phyloP scores from a whole-genome alignment of 2,797 vertebrate species.

The Sebastes kiyomatsui region DNA sequence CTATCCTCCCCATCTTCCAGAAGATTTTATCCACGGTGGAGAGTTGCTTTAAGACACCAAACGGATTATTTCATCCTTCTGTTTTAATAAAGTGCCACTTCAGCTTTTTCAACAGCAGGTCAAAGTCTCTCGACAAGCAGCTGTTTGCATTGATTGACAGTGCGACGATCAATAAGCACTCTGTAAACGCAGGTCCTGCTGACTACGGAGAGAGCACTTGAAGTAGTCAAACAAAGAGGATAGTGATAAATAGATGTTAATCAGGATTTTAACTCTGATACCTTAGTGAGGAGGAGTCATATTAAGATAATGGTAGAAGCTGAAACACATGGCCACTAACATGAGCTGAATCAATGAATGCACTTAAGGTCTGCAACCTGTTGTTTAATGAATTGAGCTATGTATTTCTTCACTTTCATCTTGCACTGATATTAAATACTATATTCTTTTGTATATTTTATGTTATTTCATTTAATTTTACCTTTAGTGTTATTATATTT shows the following conservation, averaged over 20 bases:
- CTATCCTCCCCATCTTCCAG: neutral
- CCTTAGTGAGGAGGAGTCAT: neutral
- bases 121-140: constrained; percentile 14
- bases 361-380: neutral
- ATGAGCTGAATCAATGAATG: neutral
- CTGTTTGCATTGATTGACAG: constrained; percentile 46
- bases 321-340: neutral
- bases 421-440: neutral
- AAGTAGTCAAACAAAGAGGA: neutral
- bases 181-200: neutral
- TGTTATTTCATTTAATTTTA: neutral
- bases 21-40: neutral
- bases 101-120: constrained; percentile 1
- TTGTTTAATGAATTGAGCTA: neutral
- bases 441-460: neutral
- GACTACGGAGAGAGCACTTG: neutral
- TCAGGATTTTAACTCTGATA: neutral
- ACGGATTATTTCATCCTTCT: constrained; percentile 23
- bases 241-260: neutral
- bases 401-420: neutral
- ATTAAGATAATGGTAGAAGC: neutral
- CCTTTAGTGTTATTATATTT: neutral
- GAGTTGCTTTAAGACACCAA: neutral
- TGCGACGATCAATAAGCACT: constrained; percentile 29
- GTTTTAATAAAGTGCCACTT: constrained; percentile 33